Percentiles rank a stretch among this genome's conserved stretches.
Conservation (phyloP, 1,140 invertebrate species). For the Sinonovacula constricta region DNA sequence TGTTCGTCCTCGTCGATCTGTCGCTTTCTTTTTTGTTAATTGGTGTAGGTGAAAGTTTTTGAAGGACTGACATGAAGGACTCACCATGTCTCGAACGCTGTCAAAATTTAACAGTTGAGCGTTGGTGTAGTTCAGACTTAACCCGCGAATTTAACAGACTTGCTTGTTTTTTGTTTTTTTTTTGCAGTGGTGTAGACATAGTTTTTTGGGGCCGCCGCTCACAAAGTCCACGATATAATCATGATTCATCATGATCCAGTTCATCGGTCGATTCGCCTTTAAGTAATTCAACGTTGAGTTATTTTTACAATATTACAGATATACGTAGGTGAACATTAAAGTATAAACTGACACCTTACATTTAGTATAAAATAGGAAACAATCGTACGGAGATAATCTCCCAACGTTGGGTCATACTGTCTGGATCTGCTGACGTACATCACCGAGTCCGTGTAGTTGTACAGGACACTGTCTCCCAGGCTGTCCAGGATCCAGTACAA, state of each 20-base stretch:
- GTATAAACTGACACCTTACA: too few species aligned
- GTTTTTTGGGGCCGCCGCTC: conserved; percentile 1
- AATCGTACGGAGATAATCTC: too few species aligned
- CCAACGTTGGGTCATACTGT: not conserved
- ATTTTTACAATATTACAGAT: too few species aligned
- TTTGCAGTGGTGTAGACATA: conserved; percentile 4
- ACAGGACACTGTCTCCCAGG: conserved; percentile 69
- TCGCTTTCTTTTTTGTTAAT: too few species aligned
- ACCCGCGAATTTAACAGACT: conserved; percentile 14
- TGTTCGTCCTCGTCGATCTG: conserved; percentile 1
- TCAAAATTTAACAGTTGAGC: conserved; percentile 13
- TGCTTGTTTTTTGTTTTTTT: not conserved
- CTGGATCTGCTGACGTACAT: conserved; percentile 60
- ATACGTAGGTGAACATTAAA: too few species aligned
- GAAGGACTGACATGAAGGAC: not conserved
- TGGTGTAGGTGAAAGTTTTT: conserved; percentile 1
- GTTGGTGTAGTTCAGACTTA: conserved; percentile 7
- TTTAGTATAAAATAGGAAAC: too few species aligned
- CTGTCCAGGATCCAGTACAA: conserved; percentile 74
- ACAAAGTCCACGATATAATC: conserved; percentile 29
- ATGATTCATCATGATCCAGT: not conserved
- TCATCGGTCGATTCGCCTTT: conserved; percentile 13
- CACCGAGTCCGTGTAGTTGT: conserved; percentile 77
- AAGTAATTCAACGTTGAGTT: not conserved
- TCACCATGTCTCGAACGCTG: conserved; percentile 4